Percentiles rank a stretch among this genome's conserved stretches.
phyloP scores from a whole-genome alignment of 2,888 invertebrate genomes.

The Plebejus anna region DNA sequence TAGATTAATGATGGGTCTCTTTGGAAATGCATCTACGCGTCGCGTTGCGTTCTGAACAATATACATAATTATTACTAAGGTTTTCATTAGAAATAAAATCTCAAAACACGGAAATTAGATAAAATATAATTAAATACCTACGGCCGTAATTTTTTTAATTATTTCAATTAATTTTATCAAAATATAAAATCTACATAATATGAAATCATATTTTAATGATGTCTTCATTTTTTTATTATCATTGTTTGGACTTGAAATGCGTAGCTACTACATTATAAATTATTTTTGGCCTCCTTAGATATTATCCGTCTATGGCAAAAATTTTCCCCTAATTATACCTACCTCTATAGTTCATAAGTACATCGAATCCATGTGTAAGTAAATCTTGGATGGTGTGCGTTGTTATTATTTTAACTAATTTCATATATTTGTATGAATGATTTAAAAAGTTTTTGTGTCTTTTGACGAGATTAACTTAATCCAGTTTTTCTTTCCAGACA shows the following conservation, averaged over 20 bases:
- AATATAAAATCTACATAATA: conserved; percentile 12
- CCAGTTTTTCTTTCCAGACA: no score
- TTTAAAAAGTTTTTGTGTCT: no score
- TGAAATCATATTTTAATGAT: conserved; percentile 15
- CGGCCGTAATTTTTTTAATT: conserved; percentile 4
- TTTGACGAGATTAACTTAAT: no score
- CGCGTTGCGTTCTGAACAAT: not conserved
- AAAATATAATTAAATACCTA: conserved; percentile 2
- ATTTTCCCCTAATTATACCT: no score
- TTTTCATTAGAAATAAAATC: not conserved
- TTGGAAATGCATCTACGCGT: no score
- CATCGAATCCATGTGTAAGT: not conserved
- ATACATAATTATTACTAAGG: not conserved
- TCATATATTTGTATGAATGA: no score
- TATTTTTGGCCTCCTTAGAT: not conserved
- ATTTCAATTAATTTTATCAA: conserved; percentile 22
- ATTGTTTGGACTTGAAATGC: not conserved
- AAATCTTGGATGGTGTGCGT: not conserved
- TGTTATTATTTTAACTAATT: not conserved
- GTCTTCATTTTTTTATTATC: conserved; percentile 1
- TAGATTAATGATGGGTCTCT: no score
- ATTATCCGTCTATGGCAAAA: no score
- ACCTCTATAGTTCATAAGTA: no score
- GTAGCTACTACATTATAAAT: not conserved
- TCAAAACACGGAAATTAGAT: conserved; percentile 1